These are phyloP conservation scores for Scaptomyza montana DNA, from an alignment of 1,140 invertebrate genomes.

Conservation along the genomic window DNA sequence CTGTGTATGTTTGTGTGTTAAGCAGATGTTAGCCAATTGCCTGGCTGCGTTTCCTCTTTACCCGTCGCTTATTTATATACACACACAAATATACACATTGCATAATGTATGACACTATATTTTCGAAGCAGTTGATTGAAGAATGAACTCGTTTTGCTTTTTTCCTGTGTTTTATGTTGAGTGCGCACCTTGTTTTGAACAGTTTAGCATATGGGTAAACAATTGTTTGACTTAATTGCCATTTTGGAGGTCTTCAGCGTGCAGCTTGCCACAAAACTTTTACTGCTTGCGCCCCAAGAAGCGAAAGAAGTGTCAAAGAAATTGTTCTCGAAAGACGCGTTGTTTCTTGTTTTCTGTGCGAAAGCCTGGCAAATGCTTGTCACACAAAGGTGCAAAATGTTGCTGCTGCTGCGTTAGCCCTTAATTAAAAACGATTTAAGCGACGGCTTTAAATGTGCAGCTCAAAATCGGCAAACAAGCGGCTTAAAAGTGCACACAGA, in stretches of 20 bases:
- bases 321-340: not conserved
- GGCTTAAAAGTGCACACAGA: constrained; percentile 51
- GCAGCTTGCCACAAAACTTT: constrained; percentile 24
- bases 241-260: constrained; percentile 30
- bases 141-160: not conserved
- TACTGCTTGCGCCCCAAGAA: constrained; percentile 17
- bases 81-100: constrained; percentile 37
- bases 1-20: not conserved
- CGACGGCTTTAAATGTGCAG: constrained; percentile 31
- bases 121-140: constrained; percentile 13
- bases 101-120: constrained; percentile 45
- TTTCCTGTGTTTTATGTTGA: not conserved
- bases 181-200: not conserved
- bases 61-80: constrained; percentile 35
- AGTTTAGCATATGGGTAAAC: constrained; percentile 31
- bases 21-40: constrained; percentile 69
- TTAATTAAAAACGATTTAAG: constrained; percentile 61
- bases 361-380: constrained; percentile 11
- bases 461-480: constrained; percentile 42
- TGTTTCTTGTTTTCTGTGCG: constrained; percentile 8
- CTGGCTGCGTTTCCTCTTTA: constrained; percentile 42
- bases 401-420: constrained; percentile 27
- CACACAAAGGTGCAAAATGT: constrained; percentile 13
- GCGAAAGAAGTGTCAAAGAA: constrained; percentile 37
- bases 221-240: constrained; percentile 44